These are phyloP conservation scores for Luehdorfia chinensis DNA, from an alignment of 1,140 invertebrate genomes.

Conservation along the genomic window DNA sequence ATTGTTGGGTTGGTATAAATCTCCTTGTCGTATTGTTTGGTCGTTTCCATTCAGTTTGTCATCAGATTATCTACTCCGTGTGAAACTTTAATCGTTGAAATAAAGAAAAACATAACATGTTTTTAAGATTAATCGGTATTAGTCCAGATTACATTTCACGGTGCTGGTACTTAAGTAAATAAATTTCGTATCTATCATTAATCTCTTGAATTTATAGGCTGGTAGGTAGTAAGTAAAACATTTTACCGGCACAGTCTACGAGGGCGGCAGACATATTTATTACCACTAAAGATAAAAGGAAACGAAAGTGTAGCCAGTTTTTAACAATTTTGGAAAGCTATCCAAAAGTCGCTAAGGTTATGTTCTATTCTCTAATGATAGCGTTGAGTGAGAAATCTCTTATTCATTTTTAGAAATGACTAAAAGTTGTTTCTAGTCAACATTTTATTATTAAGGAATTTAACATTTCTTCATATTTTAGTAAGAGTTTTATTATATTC, in stretches of 20 bases:
- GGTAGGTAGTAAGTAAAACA: conserved; percentile 49
- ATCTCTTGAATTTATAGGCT: conserved; percentile 66
- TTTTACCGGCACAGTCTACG: conserved; percentile 41
- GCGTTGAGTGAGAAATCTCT: conserved; percentile 24
- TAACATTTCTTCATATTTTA: no score
- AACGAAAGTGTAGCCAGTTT: conserved; percentile 43
- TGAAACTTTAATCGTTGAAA: conserved; percentile 23
- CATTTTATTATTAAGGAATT: no score
- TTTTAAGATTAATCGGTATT: conserved; percentile 63
- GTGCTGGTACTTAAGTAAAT: conserved; percentile 64
- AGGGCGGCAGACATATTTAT: conserved; percentile 67
- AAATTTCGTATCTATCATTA: conserved; percentile 67
- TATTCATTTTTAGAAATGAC: no score
- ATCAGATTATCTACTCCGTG: conserved; percentile 15
- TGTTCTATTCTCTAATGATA: conserved; percentile 30
- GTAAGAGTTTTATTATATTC: no score
- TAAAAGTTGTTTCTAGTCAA: no score
- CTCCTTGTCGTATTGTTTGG: not conserved
- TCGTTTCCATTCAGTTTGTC: conserved; percentile 16
- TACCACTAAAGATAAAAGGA: conserved; percentile 49
- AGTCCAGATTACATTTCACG: conserved; percentile 61
- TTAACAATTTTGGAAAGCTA: conserved; percentile 43
- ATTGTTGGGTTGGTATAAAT: conserved; percentile 5
- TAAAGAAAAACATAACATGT: conserved; percentile 46
- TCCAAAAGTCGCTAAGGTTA: conserved; percentile 32